Evolutionary conservation across 2,113 vertebrate genomes (phyloP), one percentile per base, ranked within the genome.

Genomic region (Nycticorax nycticorax): DNA sequence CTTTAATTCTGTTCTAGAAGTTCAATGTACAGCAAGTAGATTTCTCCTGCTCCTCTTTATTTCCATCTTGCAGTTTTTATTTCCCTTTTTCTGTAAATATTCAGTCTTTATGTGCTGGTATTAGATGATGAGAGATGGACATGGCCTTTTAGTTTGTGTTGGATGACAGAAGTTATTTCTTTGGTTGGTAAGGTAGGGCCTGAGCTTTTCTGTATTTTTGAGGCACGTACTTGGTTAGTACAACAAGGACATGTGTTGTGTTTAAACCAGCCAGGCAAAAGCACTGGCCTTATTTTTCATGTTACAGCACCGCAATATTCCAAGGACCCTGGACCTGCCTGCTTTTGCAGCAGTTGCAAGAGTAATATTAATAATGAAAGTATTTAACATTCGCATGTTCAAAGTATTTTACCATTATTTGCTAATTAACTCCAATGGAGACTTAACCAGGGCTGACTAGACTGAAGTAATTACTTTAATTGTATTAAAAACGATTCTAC

Each of bases 401-500:
- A 45, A 84, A 88, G n/a, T 55, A 22, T 88, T 93, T 95, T 67
- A 33, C 75, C 23, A 33, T 91, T 52, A 86, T 94, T 84, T 92
- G 37, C 56, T 94, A 96, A 95, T 94, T 93, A 93, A 59, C 88
- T 87, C n/a, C 68, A 86, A 2, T 21, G 37, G 72, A 88, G 75
- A 69, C 33, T 87, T 93, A 88, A 88, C 86, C 63, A 81, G 67
- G 32, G 64, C 88, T 93, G 89, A 86, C 86, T 91, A 83, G 84
- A 75, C 67, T 50, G 79, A 74, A 57, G 76, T 84, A 95, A 96
- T 96, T 97, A 89, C 45, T 92, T 81, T 87, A 92, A 91, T 88
- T 85, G 81, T 87, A 57, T 96, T 97, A 95, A 85, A 53, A 82
- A 62, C 0, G 2, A 71, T 79, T 81, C 22, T 47, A 1, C 33